A percentile compares a stretch with the other conserved stretches of the same genome.
Conservation (phyloP, 1,140 invertebrate genomes). For the Zaprionus inermis region DNA sequence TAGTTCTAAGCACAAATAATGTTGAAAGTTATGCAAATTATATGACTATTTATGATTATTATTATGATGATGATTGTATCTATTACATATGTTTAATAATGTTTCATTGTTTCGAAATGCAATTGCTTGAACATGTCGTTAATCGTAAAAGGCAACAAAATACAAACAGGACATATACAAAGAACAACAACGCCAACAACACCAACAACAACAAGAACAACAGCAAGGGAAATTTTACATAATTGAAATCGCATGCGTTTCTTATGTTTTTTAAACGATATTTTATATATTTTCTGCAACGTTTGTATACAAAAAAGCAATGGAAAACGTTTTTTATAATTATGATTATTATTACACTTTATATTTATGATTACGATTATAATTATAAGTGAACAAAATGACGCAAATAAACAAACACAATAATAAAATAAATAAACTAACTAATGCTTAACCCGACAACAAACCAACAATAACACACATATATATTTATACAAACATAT, state of each 20-base stretch:
- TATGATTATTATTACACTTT: constrained; percentile 76
- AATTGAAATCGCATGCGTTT: constrained; percentile 63
- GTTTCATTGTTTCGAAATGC: constrained; percentile 59
- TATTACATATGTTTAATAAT: constrained; percentile 22
- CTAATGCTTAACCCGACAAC: constrained; percentile 29
- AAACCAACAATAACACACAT: constrained; percentile 47
- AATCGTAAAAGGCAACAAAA: constrained; percentile 46
- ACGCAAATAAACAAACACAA: constrained; percentile 80
- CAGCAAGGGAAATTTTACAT: constrained; percentile 11
- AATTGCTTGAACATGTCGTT: constrained; percentile 54
- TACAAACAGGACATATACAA: constrained; percentile 26
- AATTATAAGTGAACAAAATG: constrained; percentile 76
- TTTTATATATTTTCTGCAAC: constrained; percentile 57
- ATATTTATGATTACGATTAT: constrained; percentile 75
- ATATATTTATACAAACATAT: constrained; percentile 38
- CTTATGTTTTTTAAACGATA: constrained; percentile 41
- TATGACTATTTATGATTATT: constrained; percentile 48
- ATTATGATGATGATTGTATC: constrained; percentile 55
- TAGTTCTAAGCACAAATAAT: constrained; percentile 73
- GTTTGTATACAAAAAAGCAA: constrained; percentile 66
- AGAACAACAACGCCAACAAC: constrained; percentile 31
- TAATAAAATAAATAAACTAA: constrained; percentile 50
- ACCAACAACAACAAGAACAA: not conserved
- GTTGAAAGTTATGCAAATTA: constrained; percentile 75
- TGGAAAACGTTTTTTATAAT: constrained; percentile 64